Evolutionary conservation across 2,888 invertebrate species (phyloP).

Genomic region (Ctenicera cuprea): DNA sequence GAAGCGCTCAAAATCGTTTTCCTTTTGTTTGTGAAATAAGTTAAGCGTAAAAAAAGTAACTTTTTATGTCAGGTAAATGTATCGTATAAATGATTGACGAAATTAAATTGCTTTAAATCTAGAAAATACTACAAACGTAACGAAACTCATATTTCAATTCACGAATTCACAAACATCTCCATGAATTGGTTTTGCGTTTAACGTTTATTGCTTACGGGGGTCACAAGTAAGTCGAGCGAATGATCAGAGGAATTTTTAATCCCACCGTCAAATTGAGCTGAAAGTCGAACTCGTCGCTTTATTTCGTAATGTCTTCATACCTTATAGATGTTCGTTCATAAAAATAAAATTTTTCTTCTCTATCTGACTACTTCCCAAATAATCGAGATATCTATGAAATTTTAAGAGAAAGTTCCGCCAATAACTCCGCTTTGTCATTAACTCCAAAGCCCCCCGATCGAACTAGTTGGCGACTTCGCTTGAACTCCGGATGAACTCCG

Average conservation of each 20-base stretch:
- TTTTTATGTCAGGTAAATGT: no score
- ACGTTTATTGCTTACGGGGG: conserved; percentile 23
- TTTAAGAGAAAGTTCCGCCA: conserved; percentile 23
- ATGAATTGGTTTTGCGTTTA: conserved; percentile 5
- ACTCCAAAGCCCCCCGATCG: conserved; percentile 20
- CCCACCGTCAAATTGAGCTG: conserved; percentile 34
- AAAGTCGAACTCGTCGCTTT: conserved; percentile 12
- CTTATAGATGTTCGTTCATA: neutral
- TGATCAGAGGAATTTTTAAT: conserved; percentile 37
- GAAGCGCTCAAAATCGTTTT: no score
- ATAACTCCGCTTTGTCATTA: conserved; percentile 34
- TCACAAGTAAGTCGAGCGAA: conserved; percentile 37
- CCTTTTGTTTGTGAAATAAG: no score
- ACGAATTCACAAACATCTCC: no score
- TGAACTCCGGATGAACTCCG: conserved; percentile 36
- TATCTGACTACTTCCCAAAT: neutral
- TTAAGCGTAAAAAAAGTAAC: no score
- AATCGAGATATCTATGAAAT: neutral
- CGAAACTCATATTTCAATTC: no score
- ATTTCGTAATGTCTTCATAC: conserved; percentile 27
- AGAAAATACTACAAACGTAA: no score
- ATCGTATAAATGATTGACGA: no score
- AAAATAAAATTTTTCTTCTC: conserved; percentile 5
- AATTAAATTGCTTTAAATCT: no score
- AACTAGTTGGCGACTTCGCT: conserved; percentile 31